Conservation (phyloP, 1,140 invertebrate genomes). For the Dendrolimus punctatus region DNA sequence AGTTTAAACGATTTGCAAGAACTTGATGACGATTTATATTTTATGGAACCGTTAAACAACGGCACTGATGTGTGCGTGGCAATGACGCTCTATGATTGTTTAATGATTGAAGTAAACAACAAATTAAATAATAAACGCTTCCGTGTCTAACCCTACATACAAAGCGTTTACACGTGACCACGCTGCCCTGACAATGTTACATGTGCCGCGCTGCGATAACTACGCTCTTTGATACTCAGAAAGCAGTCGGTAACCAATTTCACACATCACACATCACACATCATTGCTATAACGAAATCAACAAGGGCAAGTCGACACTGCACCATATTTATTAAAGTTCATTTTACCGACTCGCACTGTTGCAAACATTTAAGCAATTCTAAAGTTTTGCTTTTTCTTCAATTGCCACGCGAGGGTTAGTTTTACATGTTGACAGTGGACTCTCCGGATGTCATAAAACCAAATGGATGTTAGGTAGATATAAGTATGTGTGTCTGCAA, state of each 20-base stretch:
- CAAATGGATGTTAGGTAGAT: slow-evolving; percentile 27
- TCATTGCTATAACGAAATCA: slow-evolving; percentile 11
- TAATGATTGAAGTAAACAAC: neutral
- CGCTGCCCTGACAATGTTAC: slow-evolving; percentile 6
- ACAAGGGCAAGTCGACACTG: no score
- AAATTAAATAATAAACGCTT: slow-evolving; percentile 9
- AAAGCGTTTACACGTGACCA: slow-evolving; percentile 15
- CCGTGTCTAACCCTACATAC: slow-evolving; percentile 11
- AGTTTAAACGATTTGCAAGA: slow-evolving; percentile 16
- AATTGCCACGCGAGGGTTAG: no score
- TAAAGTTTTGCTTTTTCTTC: no score
- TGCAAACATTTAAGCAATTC: no score
- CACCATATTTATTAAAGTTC: no score
- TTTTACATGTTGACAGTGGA: no score
- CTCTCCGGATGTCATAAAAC: slow-evolving; percentile 21
- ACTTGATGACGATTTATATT: slow-evolving; percentile 6
- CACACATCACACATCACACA: slow-evolving; percentile 18
- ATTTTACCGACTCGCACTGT: no score
- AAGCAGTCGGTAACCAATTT: slow-evolving; percentile 18
- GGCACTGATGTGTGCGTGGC: neutral
- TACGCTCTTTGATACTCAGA: slow-evolving; percentile 13
- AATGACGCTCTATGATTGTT: neutral
- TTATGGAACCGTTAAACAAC: neutral
- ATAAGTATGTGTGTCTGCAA: slow-evolving; percentile 31
- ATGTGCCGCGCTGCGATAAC: slow-evolving; percentile 24